Conservation (phyloP, 2,797 vertebrate genomes). For the Vireo griseus region DNA sequence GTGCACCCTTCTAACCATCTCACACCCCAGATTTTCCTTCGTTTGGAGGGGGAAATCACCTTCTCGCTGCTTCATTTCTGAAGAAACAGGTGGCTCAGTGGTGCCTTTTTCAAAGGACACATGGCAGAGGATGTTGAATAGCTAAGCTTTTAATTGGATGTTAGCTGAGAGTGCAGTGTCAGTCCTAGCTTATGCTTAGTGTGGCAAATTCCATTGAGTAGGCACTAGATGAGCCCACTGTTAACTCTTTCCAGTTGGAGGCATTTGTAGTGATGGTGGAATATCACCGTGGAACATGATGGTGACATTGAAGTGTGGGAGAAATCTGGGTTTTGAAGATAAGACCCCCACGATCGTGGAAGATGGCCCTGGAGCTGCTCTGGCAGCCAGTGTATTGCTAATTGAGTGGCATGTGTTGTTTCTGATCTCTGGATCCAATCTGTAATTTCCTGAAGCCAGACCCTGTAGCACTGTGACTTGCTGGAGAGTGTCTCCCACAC, state of each 20-base stretch:
- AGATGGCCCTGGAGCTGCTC: constrained; percentile 6
- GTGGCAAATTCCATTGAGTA: not conserved
- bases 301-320: not conserved
- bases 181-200: not conserved
- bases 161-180: not conserved
- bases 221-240: not conserved
- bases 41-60: not conserved
- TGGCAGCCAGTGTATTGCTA: constrained; percentile 17
- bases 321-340: not conserved
- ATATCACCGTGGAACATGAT: not conserved
- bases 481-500: constrained; percentile 53
- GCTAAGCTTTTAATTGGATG: not conserved
- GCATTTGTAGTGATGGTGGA: not conserved
- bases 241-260: not conserved
- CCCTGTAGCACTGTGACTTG: constrained; percentile 17
- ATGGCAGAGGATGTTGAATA: not conserved
- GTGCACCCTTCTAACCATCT: not conserved
- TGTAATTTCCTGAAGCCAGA: constrained; percentile 32
- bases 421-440: constrained; percentile 23
- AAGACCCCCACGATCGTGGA: not conserved
- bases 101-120: not conserved
- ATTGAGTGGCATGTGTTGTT: constrained; percentile 45
- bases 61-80: not conserved
- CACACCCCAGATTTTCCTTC: not conserved
- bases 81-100: not conserved